Percentiles rank a stretch among this genome's conserved stretches.
Conservation (phyloP, 2,888 invertebrate species). For the Paralinhomoeus sp. region DNA sequence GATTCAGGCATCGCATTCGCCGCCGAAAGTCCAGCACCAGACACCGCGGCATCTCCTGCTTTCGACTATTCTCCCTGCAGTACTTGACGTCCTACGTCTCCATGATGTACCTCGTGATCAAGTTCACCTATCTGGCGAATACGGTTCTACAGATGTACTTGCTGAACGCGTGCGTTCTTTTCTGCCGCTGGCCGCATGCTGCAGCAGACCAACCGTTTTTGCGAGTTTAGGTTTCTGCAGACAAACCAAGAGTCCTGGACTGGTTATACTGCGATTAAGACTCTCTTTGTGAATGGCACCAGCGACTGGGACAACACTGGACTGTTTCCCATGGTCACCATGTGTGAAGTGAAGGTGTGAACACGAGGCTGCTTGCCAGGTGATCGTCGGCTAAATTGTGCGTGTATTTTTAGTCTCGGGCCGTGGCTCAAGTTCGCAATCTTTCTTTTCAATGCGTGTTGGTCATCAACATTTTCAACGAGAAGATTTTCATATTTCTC, state of each 20-base stretch:
- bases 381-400: background rate
- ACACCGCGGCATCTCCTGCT: background rate
- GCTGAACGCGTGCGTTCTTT: conserved; percentile 2
- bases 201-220: too few species aligned
- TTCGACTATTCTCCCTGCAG: conserved; percentile 3
- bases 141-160: conserved; percentile 1
- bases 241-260: background rate
- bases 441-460: conserved; percentile 5
- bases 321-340: background rate
- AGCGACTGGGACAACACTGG: background rate
- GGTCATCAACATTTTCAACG: conserved; percentile 4
- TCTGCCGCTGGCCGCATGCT: too few species aligned
- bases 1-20: conserved; percentile 1
- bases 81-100: conserved; percentile 4
- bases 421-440: background rate
- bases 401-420: conserved; percentile 2
- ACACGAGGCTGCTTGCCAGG: too few species aligned
- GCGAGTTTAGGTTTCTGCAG: background rate
- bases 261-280: background rate
- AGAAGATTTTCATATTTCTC: conserved; percentile 5
- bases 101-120: conserved; percentile 3
- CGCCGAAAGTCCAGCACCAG: background rate
- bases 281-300: background rate
- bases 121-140: conserved; percentile 4
- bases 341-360: background rate